These are phyloP conservation scores for Pogonophryne albipinna DNA, from an alignment of 2,797 vertebrate species.

Conservation along the genomic window DNA sequence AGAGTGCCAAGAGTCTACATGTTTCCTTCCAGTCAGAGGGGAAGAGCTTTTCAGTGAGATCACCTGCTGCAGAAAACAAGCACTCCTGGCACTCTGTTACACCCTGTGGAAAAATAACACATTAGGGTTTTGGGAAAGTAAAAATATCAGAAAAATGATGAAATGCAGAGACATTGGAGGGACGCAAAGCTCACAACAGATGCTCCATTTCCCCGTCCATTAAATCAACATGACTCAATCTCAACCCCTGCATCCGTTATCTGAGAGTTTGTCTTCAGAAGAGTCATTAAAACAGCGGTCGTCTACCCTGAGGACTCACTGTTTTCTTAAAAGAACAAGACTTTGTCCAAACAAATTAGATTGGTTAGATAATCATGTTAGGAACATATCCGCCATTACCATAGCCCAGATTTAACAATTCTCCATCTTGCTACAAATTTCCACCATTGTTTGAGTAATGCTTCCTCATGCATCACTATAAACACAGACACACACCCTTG, in stretches of 20 bases:
- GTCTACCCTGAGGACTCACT: conserved; percentile 1
- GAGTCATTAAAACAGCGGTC: conserved; percentile 1
- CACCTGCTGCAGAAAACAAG: conserved; percentile 45
- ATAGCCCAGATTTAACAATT: conserved; percentile 19
- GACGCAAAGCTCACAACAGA: background rate
- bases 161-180: conserved; percentile 6
- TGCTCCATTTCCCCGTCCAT: conserved; percentile 4
- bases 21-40: conserved; percentile 48
- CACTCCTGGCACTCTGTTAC: conserved; percentile 29
- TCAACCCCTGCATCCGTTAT: conserved; percentile 9
- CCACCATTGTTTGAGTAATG: conserved; percentile 26
- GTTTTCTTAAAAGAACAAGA: conserved; percentile 27
- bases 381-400: conserved; percentile 9
- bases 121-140: background rate
- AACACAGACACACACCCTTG: conserved; percentile 14
- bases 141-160: conserved; percentile 2
- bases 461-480: conserved; percentile 25
- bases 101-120: background rate
- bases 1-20: conserved; percentile 52
- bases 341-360: background rate
- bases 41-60: conserved; percentile 50
- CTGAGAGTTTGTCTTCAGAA: conserved; percentile 11
- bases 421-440: conserved; percentile 16
- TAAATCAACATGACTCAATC: conserved; percentile 7
- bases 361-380: conserved; percentile 18